Evolutionary conservation across 2,888 invertebrate genomes (phyloP).

Genomic region (Zele albiditarsus): DNA sequence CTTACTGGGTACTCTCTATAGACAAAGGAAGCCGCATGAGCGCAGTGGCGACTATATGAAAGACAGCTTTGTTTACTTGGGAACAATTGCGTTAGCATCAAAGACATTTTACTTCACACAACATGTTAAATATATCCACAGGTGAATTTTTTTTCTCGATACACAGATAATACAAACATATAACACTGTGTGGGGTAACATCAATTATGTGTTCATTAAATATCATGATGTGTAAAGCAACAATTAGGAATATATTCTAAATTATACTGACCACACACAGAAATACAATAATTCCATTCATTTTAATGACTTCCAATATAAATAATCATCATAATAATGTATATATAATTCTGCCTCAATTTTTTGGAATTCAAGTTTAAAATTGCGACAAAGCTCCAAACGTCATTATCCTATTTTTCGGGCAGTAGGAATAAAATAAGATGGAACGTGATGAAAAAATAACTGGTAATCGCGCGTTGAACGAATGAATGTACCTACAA

Average conservation of each 20-base stretch:
- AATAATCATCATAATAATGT: not conserved
- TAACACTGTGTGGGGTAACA: constrained; percentile 39
- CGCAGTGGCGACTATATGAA: constrained; percentile 48
- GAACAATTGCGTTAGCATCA: constrained; percentile 59
- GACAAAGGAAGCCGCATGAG: constrained; percentile 39
- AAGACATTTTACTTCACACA: constrained; percentile 17
- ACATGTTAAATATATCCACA: constrained; percentile 6
- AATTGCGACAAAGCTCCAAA: not conserved
- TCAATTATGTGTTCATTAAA: constrained; percentile 63
- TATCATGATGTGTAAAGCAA: constrained; percentile 67
- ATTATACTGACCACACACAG: constrained; percentile 60
- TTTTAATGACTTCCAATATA: not conserved
- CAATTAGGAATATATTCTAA: constrained; percentile 62
- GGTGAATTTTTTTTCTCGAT: not conserved
- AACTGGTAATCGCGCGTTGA: constrained; percentile 48
- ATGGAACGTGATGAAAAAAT: constrained; percentile 22
- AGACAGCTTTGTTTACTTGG: constrained; percentile 58
- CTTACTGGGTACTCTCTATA: constrained; percentile 27
- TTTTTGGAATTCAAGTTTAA: not conserved
- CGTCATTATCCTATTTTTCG: not conserved
- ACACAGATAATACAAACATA: not conserved
- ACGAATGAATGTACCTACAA: constrained; percentile 47
- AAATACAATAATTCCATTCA: not conserved
- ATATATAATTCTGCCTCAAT: not conserved
- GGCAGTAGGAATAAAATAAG: not conserved